Percentiles rank a stretch among this genome's conserved stretches.
phyloP scores from a whole-genome alignment of 1,140 invertebrate species.

The Diachasma alloeum region DNA sequence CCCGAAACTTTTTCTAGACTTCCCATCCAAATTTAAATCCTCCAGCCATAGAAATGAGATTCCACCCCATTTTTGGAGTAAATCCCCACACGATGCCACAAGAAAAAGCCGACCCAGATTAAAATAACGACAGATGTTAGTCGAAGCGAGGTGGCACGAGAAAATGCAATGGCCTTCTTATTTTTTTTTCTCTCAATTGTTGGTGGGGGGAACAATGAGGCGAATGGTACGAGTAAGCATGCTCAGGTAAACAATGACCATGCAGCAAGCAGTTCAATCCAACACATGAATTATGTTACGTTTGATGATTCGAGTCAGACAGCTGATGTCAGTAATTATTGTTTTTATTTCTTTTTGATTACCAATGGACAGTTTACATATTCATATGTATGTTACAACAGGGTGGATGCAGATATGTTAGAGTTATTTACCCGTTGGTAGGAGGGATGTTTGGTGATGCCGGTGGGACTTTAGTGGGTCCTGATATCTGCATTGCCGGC shows the following conservation, averaged over 20 bases:
- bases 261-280: too few species aligned
- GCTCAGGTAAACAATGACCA: conserved; percentile 4
- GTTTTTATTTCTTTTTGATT: background rate
- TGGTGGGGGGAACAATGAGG: background rate
- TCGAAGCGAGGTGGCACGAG: background rate
- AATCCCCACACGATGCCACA: too few species aligned
- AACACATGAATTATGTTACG: too few species aligned
- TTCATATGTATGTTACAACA: background rate
- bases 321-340: too few species aligned
- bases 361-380: too few species aligned
- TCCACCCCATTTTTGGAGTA: too few species aligned
- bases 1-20: too few species aligned
- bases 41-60: too few species aligned
- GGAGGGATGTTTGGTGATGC: conserved; percentile 30
- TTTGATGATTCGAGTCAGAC: too few species aligned
- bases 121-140: conserved; percentile 1
- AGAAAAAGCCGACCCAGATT: background rate
- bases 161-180: background rate
- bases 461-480: conserved; percentile 36
- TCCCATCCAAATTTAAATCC: too few species aligned
- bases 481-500: conserved; percentile 31
- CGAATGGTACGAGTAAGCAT: background rate
- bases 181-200: background rate
- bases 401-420: conserved; percentile 38
- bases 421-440: conserved; percentile 50